Percentiles rank a stretch among this genome's conserved stretches.
Evolutionary conservation across 2,888 invertebrate genomes (phyloP).

Genomic region (Bruchidius siliquastri): DNA sequence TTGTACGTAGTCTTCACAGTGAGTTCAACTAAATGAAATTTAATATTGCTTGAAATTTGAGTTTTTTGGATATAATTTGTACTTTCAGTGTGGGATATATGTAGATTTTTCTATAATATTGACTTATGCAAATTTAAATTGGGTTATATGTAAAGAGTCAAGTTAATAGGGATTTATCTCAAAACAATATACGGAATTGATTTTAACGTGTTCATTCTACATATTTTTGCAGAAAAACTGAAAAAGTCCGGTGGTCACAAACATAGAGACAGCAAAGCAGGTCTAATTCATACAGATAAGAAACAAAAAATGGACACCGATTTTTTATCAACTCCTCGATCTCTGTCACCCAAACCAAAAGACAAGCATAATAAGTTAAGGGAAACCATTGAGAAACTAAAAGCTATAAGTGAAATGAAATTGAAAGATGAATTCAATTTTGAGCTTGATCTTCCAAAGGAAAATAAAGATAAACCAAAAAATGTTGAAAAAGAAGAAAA

Average conservation of each 20-base stretch:
- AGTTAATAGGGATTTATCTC: too few relatives aligned
- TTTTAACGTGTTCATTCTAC: neutral
- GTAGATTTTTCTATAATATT: too few relatives aligned
- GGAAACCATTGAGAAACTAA: constrained; percentile 60
- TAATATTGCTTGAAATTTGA: too few relatives aligned
- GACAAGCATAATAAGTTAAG: constrained; percentile 46
- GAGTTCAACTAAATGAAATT: too few relatives aligned
- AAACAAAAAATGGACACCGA: constrained; percentile 17
- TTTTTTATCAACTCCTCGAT: neutral
- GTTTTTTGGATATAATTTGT: too few relatives aligned
- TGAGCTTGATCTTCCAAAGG: constrained; percentile 36
- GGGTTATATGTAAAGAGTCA: too few relatives aligned
- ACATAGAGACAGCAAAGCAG: neutral
- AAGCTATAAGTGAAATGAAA: constrained; percentile 58
- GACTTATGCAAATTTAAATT: too few relatives aligned
- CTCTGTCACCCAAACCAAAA: constrained; percentile 35
- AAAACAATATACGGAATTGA: too few relatives aligned
- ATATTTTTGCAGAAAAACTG: neutral
- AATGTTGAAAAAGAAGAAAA: constrained; percentile 35
- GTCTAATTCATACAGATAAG: neutral
- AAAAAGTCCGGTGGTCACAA: neutral
- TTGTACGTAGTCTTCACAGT: too few relatives aligned
- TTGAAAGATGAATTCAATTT: constrained; percentile 36
- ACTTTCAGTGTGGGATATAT: too few relatives aligned
- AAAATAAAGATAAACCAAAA: constrained; percentile 33